These are phyloP conservation scores for Hartigia nigra DNA, from an alignment of 2,888 invertebrate genomes.

Conservation along the genomic window DNA sequence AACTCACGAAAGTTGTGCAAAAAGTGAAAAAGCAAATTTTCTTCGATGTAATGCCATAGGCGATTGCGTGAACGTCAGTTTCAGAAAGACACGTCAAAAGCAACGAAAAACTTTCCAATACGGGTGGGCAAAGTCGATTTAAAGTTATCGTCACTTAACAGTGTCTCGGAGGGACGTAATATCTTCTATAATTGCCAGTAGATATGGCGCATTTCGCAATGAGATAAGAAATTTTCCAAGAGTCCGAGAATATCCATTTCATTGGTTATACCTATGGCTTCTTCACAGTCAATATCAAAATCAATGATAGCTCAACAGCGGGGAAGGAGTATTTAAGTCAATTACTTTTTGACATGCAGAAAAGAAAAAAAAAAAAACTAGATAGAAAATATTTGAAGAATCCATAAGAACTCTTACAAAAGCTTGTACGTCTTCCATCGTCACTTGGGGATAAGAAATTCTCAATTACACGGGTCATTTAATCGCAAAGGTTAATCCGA, in stretches of 20 bases:
- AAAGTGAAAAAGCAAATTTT: too few relatives aligned
- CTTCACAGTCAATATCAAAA: neutral
- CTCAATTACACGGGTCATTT: neutral
- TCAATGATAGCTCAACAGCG: neutral
- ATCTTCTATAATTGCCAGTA: conserved; percentile 22
- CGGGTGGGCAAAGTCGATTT: conserved; percentile 12
- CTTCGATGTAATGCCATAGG: neutral
- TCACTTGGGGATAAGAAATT: neutral
- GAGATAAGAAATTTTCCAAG: neutral
- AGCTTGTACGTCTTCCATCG: neutral
- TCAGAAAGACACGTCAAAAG: neutral
- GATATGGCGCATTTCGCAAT: neutral
- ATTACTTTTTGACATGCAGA: neutral
- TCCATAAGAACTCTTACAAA: neutral
- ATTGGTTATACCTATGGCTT: neutral
- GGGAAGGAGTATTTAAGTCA: neutral
- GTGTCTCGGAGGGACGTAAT: conserved; percentile 16
- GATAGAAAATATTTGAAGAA: neutral
- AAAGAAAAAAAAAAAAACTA: neutral
- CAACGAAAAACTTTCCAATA: conserved; percentile 12
- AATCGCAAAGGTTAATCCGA: neutral
- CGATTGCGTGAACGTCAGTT: neutral
- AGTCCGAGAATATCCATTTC: neutral
- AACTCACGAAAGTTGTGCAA: neutral
- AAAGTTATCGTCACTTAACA: neutral